Evolutionary conservation across 2,888 invertebrate genomes (phyloP).

Genomic region (Diaperis boleti): DNA sequence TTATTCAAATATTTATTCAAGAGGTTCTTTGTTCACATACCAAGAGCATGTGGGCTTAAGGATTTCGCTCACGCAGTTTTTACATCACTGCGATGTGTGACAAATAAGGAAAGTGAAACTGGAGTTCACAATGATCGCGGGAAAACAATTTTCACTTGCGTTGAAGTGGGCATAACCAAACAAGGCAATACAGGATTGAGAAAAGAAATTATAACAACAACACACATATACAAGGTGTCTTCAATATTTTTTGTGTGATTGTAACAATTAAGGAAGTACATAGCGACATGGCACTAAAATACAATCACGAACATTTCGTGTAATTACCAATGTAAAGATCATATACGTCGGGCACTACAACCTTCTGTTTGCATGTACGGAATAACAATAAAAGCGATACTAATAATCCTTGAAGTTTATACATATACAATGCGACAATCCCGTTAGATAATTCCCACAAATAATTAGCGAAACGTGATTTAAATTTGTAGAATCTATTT

Average conservation of each 20-base stretch:
- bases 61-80: constrained; percentile 33
- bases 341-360: not conserved
- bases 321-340: too few species aligned
- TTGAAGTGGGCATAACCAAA: not conserved
- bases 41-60: constrained; percentile 19
- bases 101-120: constrained; percentile 29
- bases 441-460: constrained; percentile 1
- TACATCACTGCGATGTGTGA: constrained; percentile 20
- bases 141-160: constrained; percentile 14
- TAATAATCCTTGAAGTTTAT: constrained; percentile 21
- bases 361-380: constrained; percentile 10
- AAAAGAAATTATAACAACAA: too few species aligned
- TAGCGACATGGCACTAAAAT: too few species aligned
- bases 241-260: too few species aligned
- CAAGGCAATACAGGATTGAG: not conserved
- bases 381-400: constrained; percentile 22
- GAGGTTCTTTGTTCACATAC: constrained; percentile 21
- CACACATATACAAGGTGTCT: too few species aligned
- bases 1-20: not conserved
- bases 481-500: not conserved
- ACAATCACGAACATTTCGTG: too few species aligned
- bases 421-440: constrained; percentile 24
- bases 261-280: too few species aligned
- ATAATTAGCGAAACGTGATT: constrained; percentile 3
- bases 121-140: not conserved